phyloP scores from a whole-genome alignment of 2,888 invertebrate genomes.

The Scaptomyza flava region DNA sequence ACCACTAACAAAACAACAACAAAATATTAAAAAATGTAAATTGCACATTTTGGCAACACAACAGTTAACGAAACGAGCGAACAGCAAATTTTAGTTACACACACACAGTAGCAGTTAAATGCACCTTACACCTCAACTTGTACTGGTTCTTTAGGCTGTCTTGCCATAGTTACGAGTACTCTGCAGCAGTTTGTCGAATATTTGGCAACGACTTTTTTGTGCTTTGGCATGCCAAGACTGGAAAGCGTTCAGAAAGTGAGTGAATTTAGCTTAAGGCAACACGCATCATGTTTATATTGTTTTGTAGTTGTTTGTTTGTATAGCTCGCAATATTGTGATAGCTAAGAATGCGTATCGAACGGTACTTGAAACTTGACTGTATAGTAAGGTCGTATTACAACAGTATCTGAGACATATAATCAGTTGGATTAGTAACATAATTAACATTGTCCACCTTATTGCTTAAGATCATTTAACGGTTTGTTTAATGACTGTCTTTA shows the following conservation, averaged over 20 bases:
- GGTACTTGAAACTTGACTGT: neutral
- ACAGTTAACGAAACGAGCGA: slow-evolving; percentile 2
- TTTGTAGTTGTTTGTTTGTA: slow-evolving; percentile 27
- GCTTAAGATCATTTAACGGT: neutral
- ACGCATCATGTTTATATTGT: slow-evolving; percentile 40
- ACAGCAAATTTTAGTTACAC: slow-evolving; percentile 24
- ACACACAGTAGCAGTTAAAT: slow-evolving; percentile 30
- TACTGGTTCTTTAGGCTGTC: slow-evolving; percentile 58
- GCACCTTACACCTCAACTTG: slow-evolving; percentile 49
- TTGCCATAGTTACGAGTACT: slow-evolving; percentile 53
- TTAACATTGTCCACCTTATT: neutral
- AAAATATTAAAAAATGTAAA: slow-evolving; percentile 62
- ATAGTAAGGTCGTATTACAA: neutral
- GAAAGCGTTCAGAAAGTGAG: slow-evolving; percentile 51
- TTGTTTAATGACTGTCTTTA: neutral
- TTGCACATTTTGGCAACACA: slow-evolving; percentile 63
- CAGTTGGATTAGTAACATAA: neutral
- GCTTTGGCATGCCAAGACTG: slow-evolving; percentile 37
- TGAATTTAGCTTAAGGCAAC: slow-evolving; percentile 23
- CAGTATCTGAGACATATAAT: neutral
- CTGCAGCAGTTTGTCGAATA: slow-evolving; percentile 44
- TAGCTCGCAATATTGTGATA: slow-evolving; percentile 41
- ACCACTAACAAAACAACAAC: slow-evolving; percentile 3
- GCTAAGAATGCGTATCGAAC: slow-evolving; percentile 21
- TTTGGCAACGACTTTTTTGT: slow-evolving; percentile 64